Base-by-base conservation (phyloP, 2,113 vertebrate genomes). In the Pachycephala philippinensis region DNA sequence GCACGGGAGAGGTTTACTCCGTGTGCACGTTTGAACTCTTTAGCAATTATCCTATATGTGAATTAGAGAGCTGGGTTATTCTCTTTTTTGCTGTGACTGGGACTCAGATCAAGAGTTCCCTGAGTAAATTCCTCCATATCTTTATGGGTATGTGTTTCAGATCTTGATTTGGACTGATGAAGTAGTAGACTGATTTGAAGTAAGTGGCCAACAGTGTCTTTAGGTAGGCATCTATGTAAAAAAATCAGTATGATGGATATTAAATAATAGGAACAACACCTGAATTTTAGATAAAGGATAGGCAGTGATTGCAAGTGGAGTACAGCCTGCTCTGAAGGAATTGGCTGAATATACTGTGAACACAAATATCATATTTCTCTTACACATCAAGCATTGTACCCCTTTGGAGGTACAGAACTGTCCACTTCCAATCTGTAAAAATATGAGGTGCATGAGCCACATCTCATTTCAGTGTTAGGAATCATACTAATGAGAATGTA, bases 21-120 rank as follows among this genome's bases (percentile, higher is more conserved):
- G 54, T 0, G 0, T 42, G 31, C 30, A 53, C 0, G 0, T 77
- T 87, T 87, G 76, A 77, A 30, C 19, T 60, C 33, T 65, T 77
- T 56, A 59, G 26, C 27, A 63, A 9, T 45, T 71, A 21, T 52
- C 35, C 27, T 68, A 74, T 53, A 60, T 11, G 15, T 39, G 31
- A 40, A 22, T 84, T 66, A 39, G 35, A 35, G 69, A 31, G 71
- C 4, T 59, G 37, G 7, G 9, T 81, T 82, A 27, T 60, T 72
- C 11, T 75, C 28, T 57, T 47, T 47, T 37, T 70, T 81, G 31
- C 2, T 72, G 24, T 57, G 30, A 20, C 31, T 37, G 21, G 20
- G 37, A 65, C 35, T 87, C 4, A 1, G 27, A 68, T 57, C 13
- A 44, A 37, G 59, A 9, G 10, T 24, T 16, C 4, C 33, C 22